Percentiles rank a stretch among this genome's conserved stretches.
Evolutionary conservation across 2,888 invertebrate genomes (phyloP).

Genomic region (Harpalus rufipes): DNA sequence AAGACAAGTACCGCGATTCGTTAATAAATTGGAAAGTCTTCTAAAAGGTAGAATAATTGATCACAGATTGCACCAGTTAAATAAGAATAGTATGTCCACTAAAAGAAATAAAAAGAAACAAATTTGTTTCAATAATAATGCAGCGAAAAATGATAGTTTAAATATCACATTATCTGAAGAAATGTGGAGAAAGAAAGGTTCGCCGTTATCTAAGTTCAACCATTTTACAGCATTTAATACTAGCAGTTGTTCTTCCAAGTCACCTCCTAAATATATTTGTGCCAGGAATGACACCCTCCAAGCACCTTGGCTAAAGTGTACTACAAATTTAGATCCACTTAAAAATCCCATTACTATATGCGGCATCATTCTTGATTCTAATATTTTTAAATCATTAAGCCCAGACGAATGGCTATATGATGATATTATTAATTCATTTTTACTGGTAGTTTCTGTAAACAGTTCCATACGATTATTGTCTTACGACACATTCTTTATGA

Average conservation of each 20-base stretch:
- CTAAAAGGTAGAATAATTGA: no score
- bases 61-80: not conserved
- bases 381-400: not conserved
- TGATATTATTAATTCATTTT: slow-evolving; percentile 35
- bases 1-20: no score
- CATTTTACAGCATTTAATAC: no score
- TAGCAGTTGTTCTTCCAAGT: not conserved
- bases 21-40: no score
- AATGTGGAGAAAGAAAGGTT: no score
- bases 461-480: not conserved
- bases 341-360: no score
- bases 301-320: slow-evolving; percentile 8
- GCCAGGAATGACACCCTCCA: not conserved
- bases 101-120: slow-evolving; percentile 3
- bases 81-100: not conserved
- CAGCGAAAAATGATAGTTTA: not conserved
- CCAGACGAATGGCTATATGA: slow-evolving; percentile 27
- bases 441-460: not conserved
- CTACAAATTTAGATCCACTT: not conserved
- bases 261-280: not conserved
- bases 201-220: no score
- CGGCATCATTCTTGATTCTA: not conserved
- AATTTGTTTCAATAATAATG: not conserved
- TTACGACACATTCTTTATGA: no score
- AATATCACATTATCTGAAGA: no score